Evolutionary conservation across 2,888 invertebrate genomes (phyloP).

Genomic region (Poecilobothrus nobilitatus): DNA sequence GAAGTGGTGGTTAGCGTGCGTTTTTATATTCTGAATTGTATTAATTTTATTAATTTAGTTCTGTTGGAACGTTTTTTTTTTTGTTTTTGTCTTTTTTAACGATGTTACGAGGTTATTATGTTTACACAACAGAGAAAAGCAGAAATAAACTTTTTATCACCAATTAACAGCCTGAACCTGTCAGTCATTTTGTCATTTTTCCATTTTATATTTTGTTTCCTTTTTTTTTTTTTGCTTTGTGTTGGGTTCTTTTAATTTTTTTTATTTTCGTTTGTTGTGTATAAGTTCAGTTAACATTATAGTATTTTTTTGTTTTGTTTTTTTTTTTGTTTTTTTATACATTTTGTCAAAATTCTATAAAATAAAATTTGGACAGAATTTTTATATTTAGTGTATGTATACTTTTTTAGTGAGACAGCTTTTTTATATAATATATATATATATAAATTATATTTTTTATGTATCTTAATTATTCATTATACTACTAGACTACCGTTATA

Average conservation of each 20-base stretch:
- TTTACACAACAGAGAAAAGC: slow-evolving; percentile 1
- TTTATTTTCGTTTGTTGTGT: not conserved
- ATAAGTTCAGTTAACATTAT: not conserved
- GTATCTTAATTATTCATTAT: too few relatives aligned
- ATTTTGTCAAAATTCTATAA: too few relatives aligned
- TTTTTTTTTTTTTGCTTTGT: not conserved
- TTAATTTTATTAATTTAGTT: not conserved
- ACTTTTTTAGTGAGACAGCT: too few relatives aligned
- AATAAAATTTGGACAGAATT: too few relatives aligned
- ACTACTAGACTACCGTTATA: too few relatives aligned
- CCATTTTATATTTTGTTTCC: not conserved
- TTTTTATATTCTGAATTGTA: not conserved
- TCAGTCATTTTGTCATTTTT: not conserved
- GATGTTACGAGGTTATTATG: not conserved
- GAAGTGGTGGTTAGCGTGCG: too few relatives aligned
- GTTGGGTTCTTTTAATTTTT: not conserved
- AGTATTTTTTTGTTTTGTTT: not conserved
- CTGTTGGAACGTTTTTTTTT: not conserved
- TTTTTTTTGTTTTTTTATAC: too few relatives aligned
- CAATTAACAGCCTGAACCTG: slow-evolving; percentile 1
- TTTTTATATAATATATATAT: too few relatives aligned
- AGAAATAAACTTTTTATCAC: slow-evolving; percentile 1
- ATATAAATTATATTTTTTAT: too few relatives aligned
- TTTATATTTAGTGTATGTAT: too few relatives aligned
- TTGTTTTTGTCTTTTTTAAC: not conserved